phyloP scores from a whole-genome alignment of 1,140 invertebrate species.

The Drosophila sproati region DNA sequence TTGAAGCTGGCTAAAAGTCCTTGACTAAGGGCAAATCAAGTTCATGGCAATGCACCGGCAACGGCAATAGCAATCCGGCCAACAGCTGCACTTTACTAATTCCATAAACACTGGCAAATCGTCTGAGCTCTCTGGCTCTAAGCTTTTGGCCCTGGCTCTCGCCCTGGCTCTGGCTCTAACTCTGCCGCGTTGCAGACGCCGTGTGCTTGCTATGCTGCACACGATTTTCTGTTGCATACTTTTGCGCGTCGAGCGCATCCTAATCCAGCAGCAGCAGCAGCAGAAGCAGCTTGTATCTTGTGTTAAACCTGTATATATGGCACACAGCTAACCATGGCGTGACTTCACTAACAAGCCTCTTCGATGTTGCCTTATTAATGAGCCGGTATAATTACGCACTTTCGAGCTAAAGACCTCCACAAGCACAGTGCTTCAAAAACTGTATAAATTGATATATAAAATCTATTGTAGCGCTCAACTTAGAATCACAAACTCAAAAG shows the following conservation, averaged over 20 bases:
- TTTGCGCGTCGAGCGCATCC: conserved; percentile 19
- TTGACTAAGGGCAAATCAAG: conserved; percentile 83
- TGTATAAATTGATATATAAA: background rate
- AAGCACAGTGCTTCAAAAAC: conserved; percentile 14
- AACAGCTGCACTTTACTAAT: conserved; percentile 53
- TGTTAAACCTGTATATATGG: conserved; percentile 10
- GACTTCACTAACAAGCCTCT: conserved; percentile 26
- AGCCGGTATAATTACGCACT: conserved; percentile 35
- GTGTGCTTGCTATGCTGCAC: conserved; percentile 34
- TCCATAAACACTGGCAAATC: conserved; percentile 60
- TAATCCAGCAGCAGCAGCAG: conserved; percentile 29
- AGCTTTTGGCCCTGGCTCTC: conserved; percentile 5
- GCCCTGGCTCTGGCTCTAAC: background rate
- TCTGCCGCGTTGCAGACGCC: conserved; percentile 15
- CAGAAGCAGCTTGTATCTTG: background rate
- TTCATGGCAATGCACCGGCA: conserved; percentile 60
- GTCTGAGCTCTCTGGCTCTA: conserved; percentile 44
- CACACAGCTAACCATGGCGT: conserved; percentile 6
- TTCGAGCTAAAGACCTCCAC: background rate
- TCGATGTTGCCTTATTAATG: conserved; percentile 50
- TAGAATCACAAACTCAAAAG: too few species aligned
- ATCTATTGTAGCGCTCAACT: background rate
- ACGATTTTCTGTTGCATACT: conserved; percentile 42
- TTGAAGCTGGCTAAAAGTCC: conserved; percentile 73
- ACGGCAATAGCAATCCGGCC: conserved; percentile 28